Conservation (phyloP, 2,113 vertebrate species). For the Cryptoleucopteryx plumbea region DNA sequence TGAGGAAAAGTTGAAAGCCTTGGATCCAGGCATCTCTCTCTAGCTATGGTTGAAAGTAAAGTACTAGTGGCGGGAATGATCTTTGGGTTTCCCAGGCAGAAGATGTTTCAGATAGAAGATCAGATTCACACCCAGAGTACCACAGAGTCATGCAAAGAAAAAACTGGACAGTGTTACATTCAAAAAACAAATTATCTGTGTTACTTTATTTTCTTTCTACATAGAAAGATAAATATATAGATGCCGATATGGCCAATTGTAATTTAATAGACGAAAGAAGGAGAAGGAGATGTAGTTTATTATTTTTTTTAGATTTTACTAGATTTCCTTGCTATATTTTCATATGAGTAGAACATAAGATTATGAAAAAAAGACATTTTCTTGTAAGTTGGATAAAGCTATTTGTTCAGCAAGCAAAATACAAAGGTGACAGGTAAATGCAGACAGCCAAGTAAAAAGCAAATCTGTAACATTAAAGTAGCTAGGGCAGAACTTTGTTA, state of each 20-base stretch:
- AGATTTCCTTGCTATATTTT: neutral
- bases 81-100: neutral
- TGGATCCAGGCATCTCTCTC: neutral
- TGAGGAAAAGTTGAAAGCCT: neutral
- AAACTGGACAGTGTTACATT: neutral
- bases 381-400: neutral
- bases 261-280: neutral
- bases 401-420: neutral
- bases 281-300: neutral
- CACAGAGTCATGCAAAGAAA: neutral
- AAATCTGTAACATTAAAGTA: neutral
- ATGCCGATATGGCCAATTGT: neutral
- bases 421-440: neutral
- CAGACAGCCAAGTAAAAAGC: neutral
- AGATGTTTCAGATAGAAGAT: neutral
- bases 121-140: neutral
- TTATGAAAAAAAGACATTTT: neutral
- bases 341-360: neutral
- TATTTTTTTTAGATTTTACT: neutral
- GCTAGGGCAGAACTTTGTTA: neutral
- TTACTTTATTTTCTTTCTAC: neutral
- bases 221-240: neutral
- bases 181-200: neutral
- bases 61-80: neutral
- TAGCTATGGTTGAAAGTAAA: neutral